Conservation (phyloP, 64 coral and sea anemone genomes). For the Astreopora myriophthalma region DNA sequence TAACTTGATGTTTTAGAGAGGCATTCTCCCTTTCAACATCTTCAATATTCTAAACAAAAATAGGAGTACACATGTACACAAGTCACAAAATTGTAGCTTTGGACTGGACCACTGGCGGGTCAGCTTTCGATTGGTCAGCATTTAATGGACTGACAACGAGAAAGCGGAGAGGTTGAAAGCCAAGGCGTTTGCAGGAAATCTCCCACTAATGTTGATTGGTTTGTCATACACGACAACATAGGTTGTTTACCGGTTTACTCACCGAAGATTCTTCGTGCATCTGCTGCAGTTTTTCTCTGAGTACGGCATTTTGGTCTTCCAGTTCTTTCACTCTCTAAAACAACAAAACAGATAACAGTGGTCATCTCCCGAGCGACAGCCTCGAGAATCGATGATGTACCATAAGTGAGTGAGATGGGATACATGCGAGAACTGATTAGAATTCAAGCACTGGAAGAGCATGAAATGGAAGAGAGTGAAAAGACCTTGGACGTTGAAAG, state of each 20-base stretch:
- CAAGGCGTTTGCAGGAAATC: too few relatives aligned
- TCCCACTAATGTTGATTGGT: too few relatives aligned
- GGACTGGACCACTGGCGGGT: too few relatives aligned
- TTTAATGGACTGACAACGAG: too few relatives aligned
- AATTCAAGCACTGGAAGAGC: too few relatives aligned
- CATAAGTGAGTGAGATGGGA: background rate
- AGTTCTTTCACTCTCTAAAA: conserved; percentile 8
- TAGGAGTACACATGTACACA: background rate
- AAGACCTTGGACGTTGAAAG: too few relatives aligned
- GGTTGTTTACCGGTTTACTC: background rate
- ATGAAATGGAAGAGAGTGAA: too few relatives aligned
- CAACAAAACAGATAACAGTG: background rate
- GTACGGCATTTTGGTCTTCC: background rate
- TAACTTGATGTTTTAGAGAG: background rate
- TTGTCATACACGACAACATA: too few relatives aligned
- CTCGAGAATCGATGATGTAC: background rate
- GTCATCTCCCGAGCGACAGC: background rate
- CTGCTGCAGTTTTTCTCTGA: background rate
- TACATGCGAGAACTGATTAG: too few relatives aligned
- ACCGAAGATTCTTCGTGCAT: background rate
- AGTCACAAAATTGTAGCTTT: too few relatives aligned
- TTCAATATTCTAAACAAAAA: background rate
- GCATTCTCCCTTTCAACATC: background rate
- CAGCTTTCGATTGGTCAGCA: too few relatives aligned
- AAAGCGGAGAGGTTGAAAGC: too few relatives aligned